A percentile compares a stretch with the other conserved stretches of the same genome.
Conservation (phyloP, 2,113 vertebrate species). For the Cephalopterus ornatus region DNA sequence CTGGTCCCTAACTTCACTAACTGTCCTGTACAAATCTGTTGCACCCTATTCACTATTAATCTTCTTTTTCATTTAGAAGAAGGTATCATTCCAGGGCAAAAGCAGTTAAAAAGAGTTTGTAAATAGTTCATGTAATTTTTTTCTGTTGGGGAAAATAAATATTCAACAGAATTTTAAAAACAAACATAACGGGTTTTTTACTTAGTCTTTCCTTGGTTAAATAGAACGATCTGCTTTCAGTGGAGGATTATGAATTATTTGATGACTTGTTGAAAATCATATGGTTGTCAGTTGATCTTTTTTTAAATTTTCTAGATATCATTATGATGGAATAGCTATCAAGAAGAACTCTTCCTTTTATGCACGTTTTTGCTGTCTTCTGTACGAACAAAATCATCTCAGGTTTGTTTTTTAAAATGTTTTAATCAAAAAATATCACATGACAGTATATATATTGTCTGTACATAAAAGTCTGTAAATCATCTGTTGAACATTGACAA, state of each 20-base stretch:
- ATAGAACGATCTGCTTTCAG: background rate
- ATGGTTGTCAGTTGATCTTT: background rate
- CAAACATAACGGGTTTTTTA: background rate
- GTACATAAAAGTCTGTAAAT: background rate
- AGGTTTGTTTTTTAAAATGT: slow-evolving; percentile 51
- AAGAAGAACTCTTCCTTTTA: slow-evolving; percentile 71
- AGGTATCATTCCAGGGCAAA: background rate
- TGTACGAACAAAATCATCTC: slow-evolving; percentile 30
- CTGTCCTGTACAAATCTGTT: background rate
- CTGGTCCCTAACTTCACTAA: background rate
- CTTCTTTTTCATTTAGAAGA: background rate
- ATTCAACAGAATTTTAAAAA: background rate
- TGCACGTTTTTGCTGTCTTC: slow-evolving; percentile 60
- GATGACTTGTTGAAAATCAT: background rate
- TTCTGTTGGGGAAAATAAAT: background rate
- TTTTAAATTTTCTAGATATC: slow-evolving; percentile 55
- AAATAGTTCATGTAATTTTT: background rate
- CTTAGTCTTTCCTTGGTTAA: background rate
- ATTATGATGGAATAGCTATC: slow-evolving; percentile 71
- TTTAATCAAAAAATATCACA: background rate
- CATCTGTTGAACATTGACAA: background rate
- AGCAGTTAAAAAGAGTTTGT: background rate
- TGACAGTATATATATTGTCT: background rate
- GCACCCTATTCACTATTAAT: background rate
- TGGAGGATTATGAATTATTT: background rate